Evolutionary conservation across 2,113 vertebrate genomes (phyloP), one percentile per base, ranked within the genome.

Genomic region (Lates calcarifer): DNA sequence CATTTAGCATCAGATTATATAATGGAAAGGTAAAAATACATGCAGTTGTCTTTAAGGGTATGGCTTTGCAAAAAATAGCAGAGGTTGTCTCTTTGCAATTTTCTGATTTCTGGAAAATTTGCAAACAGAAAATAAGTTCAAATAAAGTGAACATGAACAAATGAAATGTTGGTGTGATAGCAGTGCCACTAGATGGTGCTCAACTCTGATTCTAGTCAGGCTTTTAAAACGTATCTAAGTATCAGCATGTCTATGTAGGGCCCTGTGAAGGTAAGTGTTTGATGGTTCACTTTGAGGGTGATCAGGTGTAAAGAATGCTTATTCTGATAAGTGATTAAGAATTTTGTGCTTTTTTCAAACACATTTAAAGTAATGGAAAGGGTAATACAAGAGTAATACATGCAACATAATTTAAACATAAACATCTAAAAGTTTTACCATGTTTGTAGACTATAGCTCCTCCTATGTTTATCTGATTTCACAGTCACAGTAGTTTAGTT

Each of bases 151-250:
- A 35, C 47, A 28, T 68, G 39, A 60, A 51, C 41, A 75, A 35
- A 63, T 33, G 22, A 37, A 14, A 14, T 18, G 51, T 49, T 57
- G 22, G 63, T 72, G 37, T 62, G 28, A 53, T 0, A 4, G 43
- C 14, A 2, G 35, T 41, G 62, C 66, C 81, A 74, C 56, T 55
- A 65, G 81, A 29, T 72, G 73, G 77, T 45, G 81, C 72, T 74
- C 18, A 41, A 62, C 29, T 41, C 12, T 60, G 20, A 18, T 47
- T 24, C 26, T 45, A 5, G 29, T 45, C 41, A 51, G 51, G 2
- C 9, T n/a, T 74, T 77, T 33, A 29, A 28, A 39, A 64, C 65
- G 55, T n/a, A 41, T 18, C 28, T 7, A 31, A 43, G 33, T 55
- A 62, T 49, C 65, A 53, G 28, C 28, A 49, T 43, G 41, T n/a